A percentile compares a stretch with the other conserved stretches of the same genome.
These are phyloP conservation scores for Myocastor coypus DNA, from an alignment of 2,113 vertebrate genomes.

Conservation along the genomic window DNA sequence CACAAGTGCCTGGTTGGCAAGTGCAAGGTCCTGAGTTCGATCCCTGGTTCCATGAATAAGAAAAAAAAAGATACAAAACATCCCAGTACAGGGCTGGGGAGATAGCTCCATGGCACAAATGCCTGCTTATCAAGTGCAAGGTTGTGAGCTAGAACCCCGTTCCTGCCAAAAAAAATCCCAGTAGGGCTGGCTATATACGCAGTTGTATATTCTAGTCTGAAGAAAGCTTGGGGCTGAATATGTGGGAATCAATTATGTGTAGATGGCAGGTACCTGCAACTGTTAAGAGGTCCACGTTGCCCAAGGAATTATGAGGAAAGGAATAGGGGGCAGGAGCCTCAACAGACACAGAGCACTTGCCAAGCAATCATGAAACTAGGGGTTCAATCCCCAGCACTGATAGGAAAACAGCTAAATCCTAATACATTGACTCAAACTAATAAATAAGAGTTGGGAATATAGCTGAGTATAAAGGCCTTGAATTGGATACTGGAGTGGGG, in stretches of 20 bases:
- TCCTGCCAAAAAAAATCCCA: no score
- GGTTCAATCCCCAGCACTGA: background rate
- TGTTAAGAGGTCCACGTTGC: conserved; percentile 21
- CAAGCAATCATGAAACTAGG: background rate
- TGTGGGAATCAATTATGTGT: background rate
- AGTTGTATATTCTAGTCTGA: background rate
- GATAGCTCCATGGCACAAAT: no score
- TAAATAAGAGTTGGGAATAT: background rate
- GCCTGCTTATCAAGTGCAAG: no score
- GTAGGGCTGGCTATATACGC: background rate
- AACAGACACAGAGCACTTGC: background rate
- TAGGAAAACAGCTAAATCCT: no score
- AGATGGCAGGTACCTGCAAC: conserved; percentile 29
- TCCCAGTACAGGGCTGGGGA: no score
- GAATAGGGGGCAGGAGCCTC: background rate
- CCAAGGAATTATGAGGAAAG: background rate
- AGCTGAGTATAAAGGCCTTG: background rate
- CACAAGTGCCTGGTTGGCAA: no score
- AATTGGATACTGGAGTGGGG: background rate
- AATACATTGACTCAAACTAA: background rate
- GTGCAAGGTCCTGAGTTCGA: no score
- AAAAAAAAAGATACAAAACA: no score
- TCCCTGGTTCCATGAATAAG: no score
- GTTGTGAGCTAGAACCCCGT: no score
- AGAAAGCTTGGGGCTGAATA: background rate